Evolutionary conservation across 2,797 vertebrate genomes (phyloP), one percentile per base, ranked within the genome.

Genomic region (Erpetoichthys calabaricus): DNA sequence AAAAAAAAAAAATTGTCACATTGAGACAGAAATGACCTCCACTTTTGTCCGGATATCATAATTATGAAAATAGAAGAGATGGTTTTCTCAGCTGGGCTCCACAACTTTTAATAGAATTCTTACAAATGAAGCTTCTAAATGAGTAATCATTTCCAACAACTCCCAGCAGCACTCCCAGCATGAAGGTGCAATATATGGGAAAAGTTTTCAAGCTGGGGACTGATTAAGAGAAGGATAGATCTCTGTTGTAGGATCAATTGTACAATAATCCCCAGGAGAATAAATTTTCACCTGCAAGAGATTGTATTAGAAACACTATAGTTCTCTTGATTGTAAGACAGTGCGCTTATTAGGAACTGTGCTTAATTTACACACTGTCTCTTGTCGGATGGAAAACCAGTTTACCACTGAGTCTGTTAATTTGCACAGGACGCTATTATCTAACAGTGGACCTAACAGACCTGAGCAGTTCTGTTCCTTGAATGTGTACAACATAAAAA

Each of bases 391-490:
- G 89, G 82, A 88, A 94, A 85, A 86, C 79, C 78, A 87, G 86
- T 91, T 93, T 91, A 90, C 92, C 89, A 91, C 92, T 90, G 94
- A 82, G 94, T 89, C 86, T 93, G 89, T 92, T 98, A 94, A 98
- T 98, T 98, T 94, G 80, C 77, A 73, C 84, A 86, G 90, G 92
- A 94, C 89, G 88, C 89, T 82, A 80, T 91, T 82, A 74, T 80
- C 88, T 86, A 85, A 77, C 85, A 79, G 77, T 77, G 74, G 80
- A 83, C 70, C 84, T 83, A 81, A 77, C 84, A 82, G 87, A 89
- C 86, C 78, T 77, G 78, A 76, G 83, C 57, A 73, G 71, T 74
- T 76, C 69, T 73, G 9, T 3, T 51, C 8, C 50, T n/a, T 51
- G 50, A 6, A n/a, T 6, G 41, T 51, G 2, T 51, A n/a, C 5